Evolutionary conservation across 2,113 vertebrate species (phyloP).

Genomic region (Micronycteris hirsuta): DNA sequence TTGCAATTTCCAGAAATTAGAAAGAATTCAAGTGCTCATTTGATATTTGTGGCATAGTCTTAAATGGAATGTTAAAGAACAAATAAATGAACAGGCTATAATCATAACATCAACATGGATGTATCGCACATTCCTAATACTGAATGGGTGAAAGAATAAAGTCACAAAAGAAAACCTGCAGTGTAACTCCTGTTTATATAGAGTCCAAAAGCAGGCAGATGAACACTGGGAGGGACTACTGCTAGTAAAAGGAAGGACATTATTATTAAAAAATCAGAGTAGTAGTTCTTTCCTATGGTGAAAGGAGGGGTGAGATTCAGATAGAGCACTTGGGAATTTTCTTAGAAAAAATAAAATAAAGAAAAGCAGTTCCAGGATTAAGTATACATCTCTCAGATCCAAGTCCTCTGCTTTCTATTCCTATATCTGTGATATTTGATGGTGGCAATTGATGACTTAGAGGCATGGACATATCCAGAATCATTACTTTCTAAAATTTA

Average conservation of each 20-base stretch:
- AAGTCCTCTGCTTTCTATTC: not conserved
- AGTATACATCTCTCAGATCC: not conserved
- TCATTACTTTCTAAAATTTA: slow-evolving; percentile 6
- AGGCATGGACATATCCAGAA: not conserved
- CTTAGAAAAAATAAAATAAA: not conserved
- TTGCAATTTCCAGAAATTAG: not conserved
- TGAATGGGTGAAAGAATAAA: slow-evolving; percentile 8
- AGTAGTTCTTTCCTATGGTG: not conserved
- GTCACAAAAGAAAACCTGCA: not conserved
- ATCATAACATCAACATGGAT: not conserved
- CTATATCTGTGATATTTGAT: slow-evolving; percentile 1
- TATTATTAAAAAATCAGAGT: not conserved
- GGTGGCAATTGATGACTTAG: not conserved
- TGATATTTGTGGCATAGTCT: not conserved
- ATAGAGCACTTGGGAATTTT: slow-evolving; percentile 15
- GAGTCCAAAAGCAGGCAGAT: not conserved
- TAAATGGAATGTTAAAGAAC: slow-evolving; percentile 5
- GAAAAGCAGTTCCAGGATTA: not conserved
- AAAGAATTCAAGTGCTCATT: slow-evolving; percentile 4
- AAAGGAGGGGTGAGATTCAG: not conserved
- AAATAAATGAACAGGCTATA: not conserved
- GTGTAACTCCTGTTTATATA: not conserved
- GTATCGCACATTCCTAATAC: not conserved
- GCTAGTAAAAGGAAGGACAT: not conserved
- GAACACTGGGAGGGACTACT: not conserved